Percentiles rank a stretch among this genome's conserved stretches.
These are phyloP conservation scores for Sebastes nivosus DNA, from an alignment of 2,797 vertebrate species.

Conservation along the genomic window DNA sequence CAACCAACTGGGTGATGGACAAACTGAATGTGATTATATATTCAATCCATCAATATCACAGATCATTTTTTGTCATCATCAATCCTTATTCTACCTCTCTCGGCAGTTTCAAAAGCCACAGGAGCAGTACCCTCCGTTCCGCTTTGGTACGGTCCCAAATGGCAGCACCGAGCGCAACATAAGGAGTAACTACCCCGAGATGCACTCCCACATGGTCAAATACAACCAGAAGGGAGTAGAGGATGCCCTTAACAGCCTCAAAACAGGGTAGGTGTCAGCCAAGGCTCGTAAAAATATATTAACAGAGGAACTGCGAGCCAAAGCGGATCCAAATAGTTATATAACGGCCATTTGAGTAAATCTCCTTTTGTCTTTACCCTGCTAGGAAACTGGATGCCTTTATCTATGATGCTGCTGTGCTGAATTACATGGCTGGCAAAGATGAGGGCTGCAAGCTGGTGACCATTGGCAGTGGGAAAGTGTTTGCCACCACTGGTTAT, in stretches of 20 bases:
- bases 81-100: background rate
- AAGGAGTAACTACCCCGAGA: slow-evolving; percentile 97
- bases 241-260: slow-evolving; percentile 95
- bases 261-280: slow-evolving; percentile 87
- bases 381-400: slow-evolving; percentile 96
- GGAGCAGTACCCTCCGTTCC: slow-evolving; percentile 97
- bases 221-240: slow-evolving; percentile 98
- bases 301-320: background rate
- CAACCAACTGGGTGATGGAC: background rate
- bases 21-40: background rate
- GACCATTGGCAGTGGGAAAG: slow-evolving; percentile 97
- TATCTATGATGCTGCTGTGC: slow-evolving; percentile 94
- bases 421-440: slow-evolving; percentile 99
- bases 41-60: background rate
- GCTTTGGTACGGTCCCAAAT: slow-evolving; percentile 97
- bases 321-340: background rate
- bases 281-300: background rate
- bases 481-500: slow-evolving; percentile 96
- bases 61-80: background rate
- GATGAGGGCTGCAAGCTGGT: slow-evolving; percentile 98
- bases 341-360: background rate
- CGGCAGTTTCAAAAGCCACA: slow-evolving; percentile 95
- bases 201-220: slow-evolving; percentile 99
- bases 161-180: slow-evolving; percentile 99
- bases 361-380: background rate